Conservation (phyloP, 1,140 invertebrate genomes). For the Laupala kohalensis region DNA sequence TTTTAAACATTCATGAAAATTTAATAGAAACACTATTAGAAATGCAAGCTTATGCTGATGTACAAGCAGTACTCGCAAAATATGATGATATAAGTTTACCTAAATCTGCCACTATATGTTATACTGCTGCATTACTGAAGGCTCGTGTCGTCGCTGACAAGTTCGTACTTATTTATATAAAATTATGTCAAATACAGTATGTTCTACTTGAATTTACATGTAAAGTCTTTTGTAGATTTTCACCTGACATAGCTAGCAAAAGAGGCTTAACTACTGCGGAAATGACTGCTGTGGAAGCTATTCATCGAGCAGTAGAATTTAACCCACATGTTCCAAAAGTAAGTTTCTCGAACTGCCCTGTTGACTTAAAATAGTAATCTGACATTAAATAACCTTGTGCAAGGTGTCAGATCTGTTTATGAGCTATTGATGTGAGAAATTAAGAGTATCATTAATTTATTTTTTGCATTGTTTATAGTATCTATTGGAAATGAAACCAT, state of each 20-base stretch:
- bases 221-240: conserved; percentile 37
- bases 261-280: conserved; percentile 77
- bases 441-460: not conserved
- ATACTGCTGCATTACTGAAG: conserved; percentile 89
- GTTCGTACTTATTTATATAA: conserved; percentile 30
- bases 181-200: not conserved
- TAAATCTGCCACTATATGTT: conserved; percentile 94
- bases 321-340: conserved; percentile 95
- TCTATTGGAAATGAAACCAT: conserved; percentile 88
- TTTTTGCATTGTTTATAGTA: conserved; percentile 41
- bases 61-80: conserved; percentile 88
- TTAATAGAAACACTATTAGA: conserved; percentile 89
- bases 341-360: too few species aligned
- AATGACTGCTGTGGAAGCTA: conserved; percentile 90
- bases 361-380: too few species aligned
- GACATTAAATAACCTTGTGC: too few species aligned
- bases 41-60: conserved; percentile 93
- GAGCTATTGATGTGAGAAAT: conserved; percentile 11
- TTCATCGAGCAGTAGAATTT: conserved; percentile 94
- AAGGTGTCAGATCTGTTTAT: too few species aligned
- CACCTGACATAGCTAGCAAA: conserved; percentile 77
- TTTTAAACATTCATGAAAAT: conserved; percentile 95
- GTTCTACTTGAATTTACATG: not conserved
- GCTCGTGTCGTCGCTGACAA: conserved; percentile 86
- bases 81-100: conserved; percentile 94